Percentiles rank a stretch among this genome's conserved stretches.
These are phyloP conservation scores for Propithecus deckenii DNA, from an alignment of 2,797 vertebrate species.

Conservation along the genomic window DNA sequence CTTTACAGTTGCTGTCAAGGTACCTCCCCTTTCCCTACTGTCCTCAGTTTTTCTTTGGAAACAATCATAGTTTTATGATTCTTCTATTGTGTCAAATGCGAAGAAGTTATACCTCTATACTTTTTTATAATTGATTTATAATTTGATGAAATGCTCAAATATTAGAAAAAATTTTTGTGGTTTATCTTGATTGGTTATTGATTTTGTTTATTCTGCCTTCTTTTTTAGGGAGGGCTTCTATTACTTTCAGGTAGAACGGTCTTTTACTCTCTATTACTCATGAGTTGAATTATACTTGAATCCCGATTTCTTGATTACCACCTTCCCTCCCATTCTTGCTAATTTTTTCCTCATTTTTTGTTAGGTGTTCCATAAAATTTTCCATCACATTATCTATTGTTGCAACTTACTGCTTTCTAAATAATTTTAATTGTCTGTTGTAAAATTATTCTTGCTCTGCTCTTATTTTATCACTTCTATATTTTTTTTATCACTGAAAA, in stretches of 20 bases:
- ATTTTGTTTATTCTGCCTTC: neutral
- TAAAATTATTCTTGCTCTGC: neutral
- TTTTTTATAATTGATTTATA: no score
- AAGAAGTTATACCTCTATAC: no score
- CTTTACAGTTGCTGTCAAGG: no score
- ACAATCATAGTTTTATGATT: no score
- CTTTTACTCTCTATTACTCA: neutral
- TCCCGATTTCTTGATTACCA: neutral
- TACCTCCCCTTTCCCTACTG: no score
- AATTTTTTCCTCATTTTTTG: neutral
- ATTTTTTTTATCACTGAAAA: neutral
- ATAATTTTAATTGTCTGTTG: neutral
- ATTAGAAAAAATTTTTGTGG: no score
- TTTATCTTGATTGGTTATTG: neutral
- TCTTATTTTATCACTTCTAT: neutral
- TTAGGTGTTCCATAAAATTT: neutral
- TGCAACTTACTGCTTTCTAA: neutral
- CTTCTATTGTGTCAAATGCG: no score
- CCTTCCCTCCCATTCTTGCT: neutral
- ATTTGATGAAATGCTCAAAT: no score
- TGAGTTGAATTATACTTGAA: conserved; percentile 2
- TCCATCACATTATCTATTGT: neutral
- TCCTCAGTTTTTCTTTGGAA: no score
- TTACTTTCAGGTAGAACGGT: neutral
- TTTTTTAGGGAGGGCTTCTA: neutral